A percentile compares a stretch with the other conserved stretches of the same genome.
phyloP scores from a whole-genome alignment of 2,113 vertebrate species.

The Ifrita kowaldi region DNA sequence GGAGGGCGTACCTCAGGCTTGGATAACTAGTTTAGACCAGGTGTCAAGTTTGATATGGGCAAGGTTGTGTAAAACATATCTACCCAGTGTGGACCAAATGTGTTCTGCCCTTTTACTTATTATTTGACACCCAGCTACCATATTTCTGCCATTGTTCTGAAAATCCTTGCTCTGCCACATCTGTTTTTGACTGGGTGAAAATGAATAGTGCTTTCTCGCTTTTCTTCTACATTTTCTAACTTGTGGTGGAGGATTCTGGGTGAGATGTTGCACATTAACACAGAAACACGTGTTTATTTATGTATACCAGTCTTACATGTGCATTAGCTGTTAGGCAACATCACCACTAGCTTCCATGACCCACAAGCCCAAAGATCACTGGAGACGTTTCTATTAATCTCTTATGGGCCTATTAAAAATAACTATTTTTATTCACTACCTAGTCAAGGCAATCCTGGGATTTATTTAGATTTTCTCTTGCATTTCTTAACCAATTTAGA shows the following conservation, averaged over 20 bases:
- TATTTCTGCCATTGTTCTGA: not conserved
- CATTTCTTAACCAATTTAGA: slow-evolving; percentile 64
- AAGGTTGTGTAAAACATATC: not conserved
- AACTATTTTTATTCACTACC: slow-evolving; percentile 46
- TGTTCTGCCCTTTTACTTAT: not conserved
- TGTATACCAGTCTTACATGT: not conserved
- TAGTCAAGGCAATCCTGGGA: slow-evolving; percentile 37
- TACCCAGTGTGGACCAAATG: not conserved
- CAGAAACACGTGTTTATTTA: not conserved
- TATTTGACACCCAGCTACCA: not conserved
- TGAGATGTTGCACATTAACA: not conserved
- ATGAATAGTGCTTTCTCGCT: not conserved
- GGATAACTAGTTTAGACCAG: not conserved
- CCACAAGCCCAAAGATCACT: not conserved
- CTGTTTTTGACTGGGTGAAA: not conserved
- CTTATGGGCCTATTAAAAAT: slow-evolving; percentile 34
- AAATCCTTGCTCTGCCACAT: fast-evolving
- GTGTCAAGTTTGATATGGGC: not conserved
- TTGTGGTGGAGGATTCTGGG: not conserved
- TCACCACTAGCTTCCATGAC: not conserved
- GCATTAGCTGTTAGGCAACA: not conserved
- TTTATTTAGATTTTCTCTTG: slow-evolving; percentile 68
- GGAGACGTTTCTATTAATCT: slow-evolving; percentile 53
- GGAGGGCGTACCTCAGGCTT: not conserved
- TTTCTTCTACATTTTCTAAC: not conserved